A percentile compares a stretch with the other conserved stretches of the same genome.
Conservation (phyloP, 2,113 vertebrate species). For the Peromyscus polionotus region DNA sequence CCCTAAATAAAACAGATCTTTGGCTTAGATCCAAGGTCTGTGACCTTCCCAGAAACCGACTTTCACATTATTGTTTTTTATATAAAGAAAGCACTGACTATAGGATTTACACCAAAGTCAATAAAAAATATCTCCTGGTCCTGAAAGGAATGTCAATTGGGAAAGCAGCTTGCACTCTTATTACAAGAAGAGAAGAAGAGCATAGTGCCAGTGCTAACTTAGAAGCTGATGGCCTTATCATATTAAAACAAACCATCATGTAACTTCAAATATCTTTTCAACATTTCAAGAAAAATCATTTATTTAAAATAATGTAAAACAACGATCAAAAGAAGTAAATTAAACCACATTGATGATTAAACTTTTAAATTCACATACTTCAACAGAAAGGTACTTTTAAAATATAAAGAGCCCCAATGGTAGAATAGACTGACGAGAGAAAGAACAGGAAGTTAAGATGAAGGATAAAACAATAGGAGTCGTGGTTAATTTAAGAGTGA, state of each 20-base stretch:
- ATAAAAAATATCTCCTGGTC: constrained; percentile 65
- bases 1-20: constrained; percentile 37
- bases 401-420: background rate
- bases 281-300: constrained; percentile 27
- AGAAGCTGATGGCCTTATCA: background rate
- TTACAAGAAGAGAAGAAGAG: background rate
- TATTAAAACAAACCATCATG: background rate
- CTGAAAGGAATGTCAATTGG: constrained; percentile 51
- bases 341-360: background rate
- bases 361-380: constrained; percentile 39
- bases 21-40: constrained; percentile 37
- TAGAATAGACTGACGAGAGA: constrained; percentile 5
- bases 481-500: constrained; percentile 15
- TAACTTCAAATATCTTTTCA: constrained; percentile 35
- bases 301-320: background rate
- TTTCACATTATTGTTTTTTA: constrained; percentile 62
- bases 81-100: constrained; percentile 48
- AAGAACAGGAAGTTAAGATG: constrained; percentile 46
- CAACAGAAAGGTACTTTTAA: background rate
- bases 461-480: background rate
- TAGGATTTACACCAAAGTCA: constrained; percentile 58
- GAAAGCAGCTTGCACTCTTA: constrained; percentile 36
- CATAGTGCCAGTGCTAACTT: constrained; percentile 26
- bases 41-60: constrained; percentile 55
- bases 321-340: constrained; percentile 35